These are phyloP conservation scores for Mystacides longicornis DNA, from an alignment of 2,888 invertebrate species.

Conservation along the genomic window DNA sequence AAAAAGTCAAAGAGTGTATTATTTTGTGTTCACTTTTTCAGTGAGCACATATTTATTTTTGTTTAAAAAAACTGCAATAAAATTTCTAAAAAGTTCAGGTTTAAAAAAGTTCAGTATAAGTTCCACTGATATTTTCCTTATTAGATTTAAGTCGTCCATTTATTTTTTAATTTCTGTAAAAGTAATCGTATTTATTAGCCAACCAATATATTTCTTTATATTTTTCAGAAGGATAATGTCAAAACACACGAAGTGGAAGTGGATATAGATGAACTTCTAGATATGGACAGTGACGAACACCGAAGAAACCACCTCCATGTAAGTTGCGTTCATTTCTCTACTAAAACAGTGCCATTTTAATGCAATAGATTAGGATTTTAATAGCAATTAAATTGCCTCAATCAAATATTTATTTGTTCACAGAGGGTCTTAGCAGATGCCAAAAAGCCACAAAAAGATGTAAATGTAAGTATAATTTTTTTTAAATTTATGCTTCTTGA, in stretches of 20 bases:
- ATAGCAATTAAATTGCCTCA: background rate
- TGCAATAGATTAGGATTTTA: background rate
- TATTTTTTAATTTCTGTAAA: no score
- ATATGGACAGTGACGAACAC: slow-evolving; percentile 85
- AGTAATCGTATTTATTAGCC: no score
- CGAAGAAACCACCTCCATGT: slow-evolving; percentile 77
- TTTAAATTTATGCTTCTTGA: no score
- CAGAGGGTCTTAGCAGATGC: slow-evolving; percentile 74
- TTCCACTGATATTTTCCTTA: no score
- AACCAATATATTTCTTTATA: slow-evolving; percentile 4
- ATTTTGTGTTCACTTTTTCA: no score
- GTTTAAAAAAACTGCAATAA: no score
- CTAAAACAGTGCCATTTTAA: background rate
- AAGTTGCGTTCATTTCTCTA: no score
- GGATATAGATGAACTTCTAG: slow-evolving; percentile 90
- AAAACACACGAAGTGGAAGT: slow-evolving; percentile 73
- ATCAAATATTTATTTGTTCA: slow-evolving; percentile 30
- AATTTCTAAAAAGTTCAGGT: no score
- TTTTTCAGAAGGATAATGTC: slow-evolving; percentile 46
- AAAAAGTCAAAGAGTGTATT: no score
- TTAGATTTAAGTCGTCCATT: no score
- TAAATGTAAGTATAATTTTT: slow-evolving; percentile 62
- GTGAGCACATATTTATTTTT: no score
- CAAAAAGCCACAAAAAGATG: slow-evolving; percentile 80
- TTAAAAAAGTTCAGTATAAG: no score